These are phyloP conservation scores for Crocuta crocuta DNA, from an alignment of 2,113 vertebrate species.

Conservation along the genomic window DNA sequence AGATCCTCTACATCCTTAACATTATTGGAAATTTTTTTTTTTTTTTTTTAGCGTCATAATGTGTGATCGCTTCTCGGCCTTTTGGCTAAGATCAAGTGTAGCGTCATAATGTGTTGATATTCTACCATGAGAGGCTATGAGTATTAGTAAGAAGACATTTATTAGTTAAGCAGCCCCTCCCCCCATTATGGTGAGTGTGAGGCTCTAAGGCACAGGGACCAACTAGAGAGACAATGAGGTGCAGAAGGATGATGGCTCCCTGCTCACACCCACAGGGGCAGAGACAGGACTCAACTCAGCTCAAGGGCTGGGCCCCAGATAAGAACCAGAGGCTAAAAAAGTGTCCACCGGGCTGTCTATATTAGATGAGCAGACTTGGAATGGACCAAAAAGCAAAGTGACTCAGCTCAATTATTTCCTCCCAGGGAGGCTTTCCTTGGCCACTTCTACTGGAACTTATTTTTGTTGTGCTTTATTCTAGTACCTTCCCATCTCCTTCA, in stretches of 20 bases:
- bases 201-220: background rate
- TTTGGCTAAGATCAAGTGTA: too few relatives aligned
- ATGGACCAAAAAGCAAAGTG: background rate
- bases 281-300: background rate
- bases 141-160: background rate
- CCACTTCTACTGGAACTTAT: background rate
- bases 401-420: background rate
- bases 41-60: background rate
- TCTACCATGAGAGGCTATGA: background rate
- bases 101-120: background rate
- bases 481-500: background rate
- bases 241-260: background rate
- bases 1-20: slow-evolving; percentile 1
- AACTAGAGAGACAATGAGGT: background rate
- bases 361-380: background rate
- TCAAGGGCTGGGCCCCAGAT: background rate
- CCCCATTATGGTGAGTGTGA: background rate
- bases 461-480: background rate
- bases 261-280: background rate
- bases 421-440: background rate
- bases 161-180: background rate
- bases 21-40: background rate
- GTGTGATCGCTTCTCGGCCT: too few relatives aligned
- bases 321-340: background rate
- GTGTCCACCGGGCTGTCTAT: background rate